Conservation (phyloP, 2,113 vertebrate species). For the Ptilorrhoa leucosticta region DNA sequence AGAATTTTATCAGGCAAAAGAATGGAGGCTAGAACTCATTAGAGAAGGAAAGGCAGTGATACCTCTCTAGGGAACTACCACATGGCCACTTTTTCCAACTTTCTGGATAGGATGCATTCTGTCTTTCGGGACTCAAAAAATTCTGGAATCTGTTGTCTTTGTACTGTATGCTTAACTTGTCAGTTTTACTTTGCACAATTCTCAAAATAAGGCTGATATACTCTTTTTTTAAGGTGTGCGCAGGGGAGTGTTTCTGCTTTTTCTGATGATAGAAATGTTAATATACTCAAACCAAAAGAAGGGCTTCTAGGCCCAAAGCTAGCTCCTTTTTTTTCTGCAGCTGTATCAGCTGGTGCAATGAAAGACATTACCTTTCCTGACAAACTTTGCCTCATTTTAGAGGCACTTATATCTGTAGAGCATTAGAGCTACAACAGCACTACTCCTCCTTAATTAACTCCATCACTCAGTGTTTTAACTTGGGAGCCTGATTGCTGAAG, state of each 20-base stretch:
- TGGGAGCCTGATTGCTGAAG: background rate
- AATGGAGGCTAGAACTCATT: background rate
- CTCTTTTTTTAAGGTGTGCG: background rate
- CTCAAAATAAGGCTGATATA: background rate
- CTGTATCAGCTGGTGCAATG: background rate
- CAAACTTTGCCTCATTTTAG: conserved; percentile 3
- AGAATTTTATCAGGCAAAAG: background rate
- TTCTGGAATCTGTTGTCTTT: background rate
- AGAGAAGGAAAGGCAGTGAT: background rate
- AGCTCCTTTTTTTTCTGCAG: background rate
- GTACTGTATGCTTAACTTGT: background rate
- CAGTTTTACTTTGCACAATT: background rate
- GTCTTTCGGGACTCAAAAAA: background rate
- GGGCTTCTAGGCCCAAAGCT: background rate
- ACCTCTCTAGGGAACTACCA: background rate
- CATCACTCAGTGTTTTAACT: conserved; percentile 45
- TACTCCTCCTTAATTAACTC: conserved; percentile 49
- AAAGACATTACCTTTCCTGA: background rate
- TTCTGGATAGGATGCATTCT: background rate
- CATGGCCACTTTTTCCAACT: background rate
- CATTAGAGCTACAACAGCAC: background rate
- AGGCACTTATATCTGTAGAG: background rate
- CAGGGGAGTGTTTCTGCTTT: background rate
- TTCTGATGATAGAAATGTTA: background rate
- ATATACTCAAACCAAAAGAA: background rate